Evolutionary conservation across 2,797 vertebrate species (phyloP).

Genomic region (Muraenolepis orangiensis): DNA sequence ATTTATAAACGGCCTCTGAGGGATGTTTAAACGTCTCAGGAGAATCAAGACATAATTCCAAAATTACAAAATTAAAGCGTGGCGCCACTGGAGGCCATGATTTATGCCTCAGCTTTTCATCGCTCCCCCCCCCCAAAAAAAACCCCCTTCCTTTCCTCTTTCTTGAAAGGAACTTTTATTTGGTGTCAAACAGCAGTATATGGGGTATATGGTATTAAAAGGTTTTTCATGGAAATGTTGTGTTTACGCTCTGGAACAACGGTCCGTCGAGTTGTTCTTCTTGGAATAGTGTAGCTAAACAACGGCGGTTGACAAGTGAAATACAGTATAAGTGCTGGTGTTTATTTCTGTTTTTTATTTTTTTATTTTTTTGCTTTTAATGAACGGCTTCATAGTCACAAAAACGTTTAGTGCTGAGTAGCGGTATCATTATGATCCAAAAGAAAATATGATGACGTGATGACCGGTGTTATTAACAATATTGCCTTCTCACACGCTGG

Average conservation of each 20-base stretch:
- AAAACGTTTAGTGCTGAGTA: not conserved
- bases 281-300: not conserved
- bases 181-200: not conserved
- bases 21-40: not conserved
- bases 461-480: not conserved
- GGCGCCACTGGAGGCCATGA: not conserved
- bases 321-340: not conserved
- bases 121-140: not conserved
- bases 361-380: slow-evolving; percentile 12
- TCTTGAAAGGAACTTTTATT: not conserved
- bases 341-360: no score
- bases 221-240: not conserved
- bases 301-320: not conserved
- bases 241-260: not conserved
- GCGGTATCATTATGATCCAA: not conserved
- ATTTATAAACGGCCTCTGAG: not conserved
- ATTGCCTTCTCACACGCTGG: not conserved
- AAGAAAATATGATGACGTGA: no score
- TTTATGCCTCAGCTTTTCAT: slow-evolving; percentile 1
- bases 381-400: not conserved
- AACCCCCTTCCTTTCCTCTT: not conserved
- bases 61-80: slow-evolving; percentile 3
- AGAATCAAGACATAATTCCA: slow-evolving; percentile 2
- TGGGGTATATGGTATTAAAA: not conserved
- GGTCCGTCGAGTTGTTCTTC: not conserved